These are phyloP conservation scores for Limanda limanda DNA, from an alignment of 2,113 vertebrate species.

Conservation along the genomic window DNA sequence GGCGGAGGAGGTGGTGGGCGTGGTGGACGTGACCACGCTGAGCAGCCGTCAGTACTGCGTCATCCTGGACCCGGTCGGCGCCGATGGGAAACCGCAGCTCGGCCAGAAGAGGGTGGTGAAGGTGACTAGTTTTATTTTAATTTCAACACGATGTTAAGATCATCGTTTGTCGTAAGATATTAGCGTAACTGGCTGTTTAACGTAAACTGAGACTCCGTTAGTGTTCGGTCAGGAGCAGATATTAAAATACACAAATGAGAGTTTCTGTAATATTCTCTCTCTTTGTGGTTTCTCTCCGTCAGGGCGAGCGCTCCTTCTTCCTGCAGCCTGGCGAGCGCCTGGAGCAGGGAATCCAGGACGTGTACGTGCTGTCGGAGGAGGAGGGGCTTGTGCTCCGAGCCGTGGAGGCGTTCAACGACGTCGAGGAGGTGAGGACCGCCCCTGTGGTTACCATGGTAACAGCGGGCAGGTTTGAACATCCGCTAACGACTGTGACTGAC, in stretches of 20 bases:
- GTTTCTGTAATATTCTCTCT: too few relatives aligned
- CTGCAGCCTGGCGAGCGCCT: slow-evolving; percentile 87
- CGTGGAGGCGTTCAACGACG: slow-evolving; percentile 85
- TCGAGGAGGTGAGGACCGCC: slow-evolving; percentile 56
- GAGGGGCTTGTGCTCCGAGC: slow-evolving; percentile 89
- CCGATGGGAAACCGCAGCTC: slow-evolving; percentile 88
- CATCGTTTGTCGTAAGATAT: too few relatives aligned
- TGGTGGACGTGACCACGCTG: slow-evolving; percentile 88
- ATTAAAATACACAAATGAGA: too few relatives aligned
- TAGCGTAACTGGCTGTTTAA: too few relatives aligned
- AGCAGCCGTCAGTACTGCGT: slow-evolving; percentile 89
- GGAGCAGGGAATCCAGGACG: slow-evolving; percentile 88
- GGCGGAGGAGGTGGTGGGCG: slow-evolving; percentile 87
- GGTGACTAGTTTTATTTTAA: slow-evolving; percentile 70
- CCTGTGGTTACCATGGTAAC: not conserved
- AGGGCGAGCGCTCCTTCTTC: slow-evolving; percentile 94
- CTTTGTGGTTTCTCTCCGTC: not conserved
- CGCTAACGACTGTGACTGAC: too few relatives aligned
- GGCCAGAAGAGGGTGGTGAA: slow-evolving; percentile 91
- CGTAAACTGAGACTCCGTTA: too few relatives aligned
- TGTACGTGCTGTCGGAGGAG: slow-evolving; percentile 90
- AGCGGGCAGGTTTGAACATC: too few relatives aligned
- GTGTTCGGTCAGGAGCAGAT: too few relatives aligned
- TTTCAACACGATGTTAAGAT: too few relatives aligned
- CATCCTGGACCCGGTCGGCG: slow-evolving; percentile 86